Evolutionary conservation across 1,140 invertebrate species (phyloP).

Genomic region (Orchesella cincta): DNA sequence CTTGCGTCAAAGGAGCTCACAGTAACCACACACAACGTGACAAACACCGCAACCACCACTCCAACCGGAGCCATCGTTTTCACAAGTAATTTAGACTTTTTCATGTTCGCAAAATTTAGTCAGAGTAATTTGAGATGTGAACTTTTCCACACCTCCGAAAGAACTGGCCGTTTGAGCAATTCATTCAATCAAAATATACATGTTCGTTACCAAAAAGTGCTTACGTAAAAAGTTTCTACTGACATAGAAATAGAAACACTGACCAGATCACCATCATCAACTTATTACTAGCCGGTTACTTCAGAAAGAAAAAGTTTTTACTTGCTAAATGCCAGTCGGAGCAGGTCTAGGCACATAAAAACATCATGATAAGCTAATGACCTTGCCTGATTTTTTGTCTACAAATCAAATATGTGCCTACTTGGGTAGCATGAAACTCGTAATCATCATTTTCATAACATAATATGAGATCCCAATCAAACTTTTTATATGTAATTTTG

Average conservation of each 20-base stretch:
- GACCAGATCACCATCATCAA: no score
- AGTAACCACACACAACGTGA: neutral
- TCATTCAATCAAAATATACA: neutral
- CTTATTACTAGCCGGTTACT: neutral
- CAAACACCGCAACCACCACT: neutral
- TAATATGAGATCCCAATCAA: no score
- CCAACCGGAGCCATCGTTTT: neutral
- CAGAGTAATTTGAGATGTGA: neutral
- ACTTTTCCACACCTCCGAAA: neutral
- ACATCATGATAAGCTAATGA: conserved; percentile 5
- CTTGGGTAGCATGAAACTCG: no score
- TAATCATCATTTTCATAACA: no score
- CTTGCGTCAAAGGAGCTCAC: neutral
- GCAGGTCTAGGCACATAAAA: neutral
- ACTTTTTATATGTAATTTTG: no score
- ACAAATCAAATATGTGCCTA: no score
- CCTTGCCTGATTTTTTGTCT: neutral
- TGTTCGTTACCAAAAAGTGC: neutral
- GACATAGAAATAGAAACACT: neutral
- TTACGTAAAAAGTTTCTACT: neutral
- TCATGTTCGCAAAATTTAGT: neutral
- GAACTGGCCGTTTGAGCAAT: neutral
- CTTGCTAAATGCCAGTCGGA: neutral
- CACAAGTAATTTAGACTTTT: neutral
- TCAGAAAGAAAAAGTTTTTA: neutral